Evolutionary conservation across 2,797 vertebrate species (phyloP).

Genomic region (Phaenicophaeus curvirostris): DNA sequence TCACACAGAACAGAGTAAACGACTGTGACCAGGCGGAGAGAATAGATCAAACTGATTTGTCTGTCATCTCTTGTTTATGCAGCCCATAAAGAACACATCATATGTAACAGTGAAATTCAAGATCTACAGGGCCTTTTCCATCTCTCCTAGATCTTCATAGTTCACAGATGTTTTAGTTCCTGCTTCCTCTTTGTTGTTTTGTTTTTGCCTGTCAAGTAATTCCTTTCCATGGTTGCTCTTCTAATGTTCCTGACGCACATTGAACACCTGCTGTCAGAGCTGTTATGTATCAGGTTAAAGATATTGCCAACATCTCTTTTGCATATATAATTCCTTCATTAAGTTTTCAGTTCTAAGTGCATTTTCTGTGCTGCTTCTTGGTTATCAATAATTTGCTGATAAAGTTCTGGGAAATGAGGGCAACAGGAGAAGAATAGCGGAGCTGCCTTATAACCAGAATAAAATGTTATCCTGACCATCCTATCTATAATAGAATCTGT

Average conservation of each 20-base stretch:
- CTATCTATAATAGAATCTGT: background rate
- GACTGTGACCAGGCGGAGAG: background rate
- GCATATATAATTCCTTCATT: background rate
- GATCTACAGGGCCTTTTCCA: background rate
- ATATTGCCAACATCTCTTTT: background rate
- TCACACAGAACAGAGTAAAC: background rate
- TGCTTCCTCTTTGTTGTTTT: background rate
- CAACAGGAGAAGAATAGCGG: background rate
- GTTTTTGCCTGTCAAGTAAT: background rate
- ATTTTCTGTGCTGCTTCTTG: background rate
- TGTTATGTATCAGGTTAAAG: background rate
- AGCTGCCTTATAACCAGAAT: background rate
- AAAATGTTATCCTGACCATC: background rate
- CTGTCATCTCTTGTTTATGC: background rate
- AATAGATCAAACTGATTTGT: background rate
- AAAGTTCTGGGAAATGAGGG: background rate
- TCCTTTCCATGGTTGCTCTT: background rate
- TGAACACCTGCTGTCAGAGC: background rate
- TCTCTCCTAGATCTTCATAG: background rate
- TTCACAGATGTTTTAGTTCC: background rate
- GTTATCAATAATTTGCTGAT: background rate
- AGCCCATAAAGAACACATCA: background rate
- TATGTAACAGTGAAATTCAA: background rate
- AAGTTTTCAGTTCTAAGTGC: background rate
- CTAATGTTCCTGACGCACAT: background rate